These are phyloP conservation scores for Crotalus horridus DNA, from an alignment of 2,113 vertebrate species.

Conservation along the genomic window DNA sequence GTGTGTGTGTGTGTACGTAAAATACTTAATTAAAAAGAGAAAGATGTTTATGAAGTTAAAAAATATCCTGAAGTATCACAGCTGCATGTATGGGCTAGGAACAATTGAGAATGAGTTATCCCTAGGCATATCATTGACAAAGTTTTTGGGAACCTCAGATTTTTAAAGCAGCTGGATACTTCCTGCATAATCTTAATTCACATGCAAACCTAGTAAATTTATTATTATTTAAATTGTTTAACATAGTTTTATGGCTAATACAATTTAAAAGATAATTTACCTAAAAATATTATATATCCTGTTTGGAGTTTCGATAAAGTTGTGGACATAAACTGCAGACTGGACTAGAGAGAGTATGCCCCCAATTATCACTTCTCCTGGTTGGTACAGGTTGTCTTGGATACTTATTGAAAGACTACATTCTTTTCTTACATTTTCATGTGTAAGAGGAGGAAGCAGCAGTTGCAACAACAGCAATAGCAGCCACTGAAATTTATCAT, in stretches of 20 bases:
- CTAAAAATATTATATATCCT: accelerated
- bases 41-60: too few species aligned
- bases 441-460: neutral
- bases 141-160: too few species aligned
- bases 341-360: neutral
- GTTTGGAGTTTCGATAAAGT: neutral
- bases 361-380: neutral
- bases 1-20: too few species aligned
- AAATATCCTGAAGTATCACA: too few species aligned
- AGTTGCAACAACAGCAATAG: neutral
- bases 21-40: too few species aligned
- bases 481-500: neutral
- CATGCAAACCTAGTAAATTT: neutral
- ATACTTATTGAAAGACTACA: neutral
- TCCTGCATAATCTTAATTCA: too few species aligned
- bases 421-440: neutral
- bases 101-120: too few species aligned
- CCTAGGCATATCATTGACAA: too few species aligned
- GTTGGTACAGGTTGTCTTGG: neutral
- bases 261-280: neutral
- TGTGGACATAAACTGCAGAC: neutral
- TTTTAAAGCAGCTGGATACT: too few species aligned
- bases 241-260: neutral
- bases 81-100: too few species aligned
- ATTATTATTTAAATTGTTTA: neutral